Evolutionary conservation across 2,797 vertebrate genomes (phyloP).

Genomic region (Phoeniculus purpureus): DNA sequence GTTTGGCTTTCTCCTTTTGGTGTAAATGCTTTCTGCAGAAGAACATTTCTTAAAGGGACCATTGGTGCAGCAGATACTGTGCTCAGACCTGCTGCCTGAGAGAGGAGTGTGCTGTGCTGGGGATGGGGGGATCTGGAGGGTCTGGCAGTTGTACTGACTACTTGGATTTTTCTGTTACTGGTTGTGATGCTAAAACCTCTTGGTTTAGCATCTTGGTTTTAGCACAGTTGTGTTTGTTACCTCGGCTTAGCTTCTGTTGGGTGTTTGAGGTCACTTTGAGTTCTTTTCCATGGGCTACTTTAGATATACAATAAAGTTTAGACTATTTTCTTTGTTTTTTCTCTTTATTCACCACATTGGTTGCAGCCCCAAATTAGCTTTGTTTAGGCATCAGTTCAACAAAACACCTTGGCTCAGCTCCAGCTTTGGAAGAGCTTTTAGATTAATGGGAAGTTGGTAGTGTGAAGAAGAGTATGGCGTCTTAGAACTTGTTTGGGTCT

Average conservation of each 20-base stretch:
- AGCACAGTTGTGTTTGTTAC: neutral
- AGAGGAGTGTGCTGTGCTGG: neutral
- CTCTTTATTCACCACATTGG: neutral
- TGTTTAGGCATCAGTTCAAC: slow-evolving; percentile 7
- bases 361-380: slow-evolving; percentile 29
- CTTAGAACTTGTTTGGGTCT: slow-evolving; percentile 1
- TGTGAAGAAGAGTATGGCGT: neutral
- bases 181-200: neutral
- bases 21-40: slow-evolving; percentile 62
- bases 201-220: no score
- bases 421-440: slow-evolving; percentile 21
- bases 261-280: neutral
- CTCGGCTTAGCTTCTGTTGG: neutral
- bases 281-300: neutral
- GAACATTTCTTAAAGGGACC: slow-evolving; percentile 16
- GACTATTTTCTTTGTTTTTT: slow-evolving; percentile 12
- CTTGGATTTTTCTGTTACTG: neutral
- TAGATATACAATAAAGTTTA: neutral
- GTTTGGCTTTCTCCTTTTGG: slow-evolving; percentile 56
- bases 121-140: neutral
- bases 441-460: slow-evolving; percentile 2
- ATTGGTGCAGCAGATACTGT: slow-evolving; percentile 35
- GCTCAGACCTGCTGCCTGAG: neutral
- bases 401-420: slow-evolving; percentile 13
- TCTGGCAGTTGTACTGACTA: neutral